Evolutionary conservation across 2,888 invertebrate species (phyloP).

Genomic region (Oxyscelio sp.): DNA sequence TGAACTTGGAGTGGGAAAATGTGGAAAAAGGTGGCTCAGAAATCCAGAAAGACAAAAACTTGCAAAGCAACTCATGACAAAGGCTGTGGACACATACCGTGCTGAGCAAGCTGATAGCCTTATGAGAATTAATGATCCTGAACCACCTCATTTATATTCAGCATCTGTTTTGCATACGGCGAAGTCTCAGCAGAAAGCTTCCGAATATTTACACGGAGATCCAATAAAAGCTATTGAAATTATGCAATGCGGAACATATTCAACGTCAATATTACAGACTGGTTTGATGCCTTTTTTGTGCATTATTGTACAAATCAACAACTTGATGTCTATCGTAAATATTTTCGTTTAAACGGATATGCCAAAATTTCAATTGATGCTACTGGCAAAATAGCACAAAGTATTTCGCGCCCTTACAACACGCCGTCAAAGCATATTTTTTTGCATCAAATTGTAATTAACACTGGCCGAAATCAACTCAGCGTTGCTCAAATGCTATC

Average conservation of each 20-base stretch:
- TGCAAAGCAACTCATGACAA: not conserved
- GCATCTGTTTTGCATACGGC: not conserved
- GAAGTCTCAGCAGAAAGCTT: not conserved
- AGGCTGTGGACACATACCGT: too few relatives aligned
- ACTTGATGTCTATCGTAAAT: not conserved
- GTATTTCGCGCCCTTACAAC: not conserved
- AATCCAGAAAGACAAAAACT: not conserved
- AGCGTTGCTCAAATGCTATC: slow-evolving; percentile 44
- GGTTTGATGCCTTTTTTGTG: too few relatives aligned
- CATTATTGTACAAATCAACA: too few relatives aligned
- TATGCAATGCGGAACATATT: too few relatives aligned
- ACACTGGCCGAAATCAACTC: not conserved
- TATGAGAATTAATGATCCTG: not conserved
- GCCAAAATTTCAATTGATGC: slow-evolving; percentile 10
- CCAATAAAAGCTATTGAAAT: too few relatives aligned
- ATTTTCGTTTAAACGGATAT: not conserved
- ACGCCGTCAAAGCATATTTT: not conserved
- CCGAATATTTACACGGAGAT: not conserved
- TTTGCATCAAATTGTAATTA: not conserved
- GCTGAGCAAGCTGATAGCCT: too few relatives aligned
- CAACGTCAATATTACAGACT: too few relatives aligned
- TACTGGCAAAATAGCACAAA: not conserved
- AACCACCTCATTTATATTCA: slow-evolving; percentile 1
- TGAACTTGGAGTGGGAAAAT: not conserved
- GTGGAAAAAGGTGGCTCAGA: not conserved